These are phyloP conservation scores for Triplophysa tibetana DNA, from an alignment of 2,113 vertebrate genomes.

Conservation along the genomic window DNA sequence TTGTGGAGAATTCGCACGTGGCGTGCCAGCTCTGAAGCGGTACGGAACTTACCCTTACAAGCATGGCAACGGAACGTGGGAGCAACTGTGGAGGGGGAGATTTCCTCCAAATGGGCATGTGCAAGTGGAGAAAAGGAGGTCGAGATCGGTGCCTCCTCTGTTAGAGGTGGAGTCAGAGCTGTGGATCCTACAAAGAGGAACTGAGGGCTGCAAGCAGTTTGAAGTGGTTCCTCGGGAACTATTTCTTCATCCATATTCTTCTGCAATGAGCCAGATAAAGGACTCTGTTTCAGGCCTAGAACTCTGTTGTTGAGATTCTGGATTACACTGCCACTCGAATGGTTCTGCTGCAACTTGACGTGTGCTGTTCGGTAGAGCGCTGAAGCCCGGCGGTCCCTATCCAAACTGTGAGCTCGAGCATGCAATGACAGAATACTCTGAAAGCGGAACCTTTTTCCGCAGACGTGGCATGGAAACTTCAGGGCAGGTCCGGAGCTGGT, in stretches of 20 bases:
- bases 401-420: conserved; percentile 83
- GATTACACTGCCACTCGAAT: conserved; percentile 51
- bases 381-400: conserved; percentile 72
- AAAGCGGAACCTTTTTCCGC: conserved; percentile 90
- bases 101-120: conserved; percentile 53
- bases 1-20: conserved; percentile 90
- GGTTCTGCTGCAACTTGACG: conserved; percentile 67
- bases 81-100: conserved; percentile 50
- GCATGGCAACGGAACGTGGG: conserved; percentile 83
- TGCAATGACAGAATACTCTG: conserved; percentile 93
- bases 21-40: conserved; percentile 84
- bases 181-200: conserved; percentile 65
- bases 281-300: conserved; percentile 42
- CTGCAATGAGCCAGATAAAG: conserved; percentile 62
- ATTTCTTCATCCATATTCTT: conserved; percentile 59
- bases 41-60: conserved; percentile 93
- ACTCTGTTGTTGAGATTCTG: conserved; percentile 42
- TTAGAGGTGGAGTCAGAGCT: conserved; percentile 71
- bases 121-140: conserved; percentile 64
- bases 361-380: conserved; percentile 66
- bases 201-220: conserved; percentile 60
- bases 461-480: conserved; percentile 84
- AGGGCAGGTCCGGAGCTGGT: conserved; percentile 67
- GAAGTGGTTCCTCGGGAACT: conserved; percentile 57
- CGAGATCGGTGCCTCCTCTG: conserved; percentile 67